Evolutionary conservation across 2,888 invertebrate genomes (phyloP), one percentile per base, ranked within the genome.

Genomic region (Camptogramma bilineatum): DNA sequence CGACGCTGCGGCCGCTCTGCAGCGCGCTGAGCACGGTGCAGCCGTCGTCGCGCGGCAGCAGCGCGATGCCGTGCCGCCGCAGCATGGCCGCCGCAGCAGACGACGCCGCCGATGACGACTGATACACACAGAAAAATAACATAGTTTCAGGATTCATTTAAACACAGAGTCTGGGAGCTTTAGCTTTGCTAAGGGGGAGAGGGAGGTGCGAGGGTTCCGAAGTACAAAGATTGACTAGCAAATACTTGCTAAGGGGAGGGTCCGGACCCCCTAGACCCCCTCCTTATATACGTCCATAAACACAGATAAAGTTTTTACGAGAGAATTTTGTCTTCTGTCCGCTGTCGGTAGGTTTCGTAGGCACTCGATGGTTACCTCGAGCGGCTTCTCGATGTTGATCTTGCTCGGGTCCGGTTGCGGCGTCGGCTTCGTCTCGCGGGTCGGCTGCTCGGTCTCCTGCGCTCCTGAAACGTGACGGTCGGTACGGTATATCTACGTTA

Each of bases 21-120:
- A 98, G 94, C 34, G 97, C 97, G 65, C 95, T 96, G 71, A 96
- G 96, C 62, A 97, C 95, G 91, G 96, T 87, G 91, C 95, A 84
- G 78, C 90, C 93, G 73, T 96, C 95, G 83, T 97, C 97, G 19
- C 95, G 94, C 55, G 97, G 96, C 82, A 98, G 94, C 95, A 98
- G 96, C 51, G 97, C 96, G 78, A 98, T 97, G 68, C 97, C 98
- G 88, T 98, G 97, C 73, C 95, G 95, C 83, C 97, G 96, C 65
- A 98, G 93, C 86, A 98, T 93, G 82, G 95, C 95, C 69, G 96
- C 83, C 44, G 86, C 90, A 18, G 93, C 93, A 55, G 48, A 64
- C 48, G 21, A 21, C 28, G 28, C 28, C 28, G 21, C 21, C 4
- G 28, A 28, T 8, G 39, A 39, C 24, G 63, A 47, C 28, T 8